Conservation (phyloP, 2,797 vertebrate genomes). For the Scleropages formosus region DNA sequence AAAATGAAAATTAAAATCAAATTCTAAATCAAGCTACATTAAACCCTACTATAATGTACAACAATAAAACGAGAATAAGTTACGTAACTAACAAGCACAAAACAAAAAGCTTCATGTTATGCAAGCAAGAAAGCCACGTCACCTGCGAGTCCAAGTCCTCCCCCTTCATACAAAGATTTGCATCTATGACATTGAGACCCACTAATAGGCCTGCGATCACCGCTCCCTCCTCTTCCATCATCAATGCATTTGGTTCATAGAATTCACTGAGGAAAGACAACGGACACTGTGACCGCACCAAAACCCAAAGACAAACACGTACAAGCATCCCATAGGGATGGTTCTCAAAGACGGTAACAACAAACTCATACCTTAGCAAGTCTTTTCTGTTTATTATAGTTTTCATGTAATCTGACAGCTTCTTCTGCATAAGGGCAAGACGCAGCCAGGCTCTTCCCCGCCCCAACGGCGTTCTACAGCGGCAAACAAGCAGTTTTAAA, state of each 20-base stretch:
- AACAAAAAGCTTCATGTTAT: not conserved
- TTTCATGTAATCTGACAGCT: conserved; percentile 98
- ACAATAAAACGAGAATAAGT: no score
- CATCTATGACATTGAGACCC: conserved; percentile 95
- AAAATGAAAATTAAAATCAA: no score
- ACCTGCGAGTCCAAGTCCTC: conserved; percentile 98
- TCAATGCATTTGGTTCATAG: conserved; percentile 91
- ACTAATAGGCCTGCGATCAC: conserved; percentile 95
- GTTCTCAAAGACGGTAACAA: not conserved
- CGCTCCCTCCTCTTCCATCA: conserved; percentile 99
- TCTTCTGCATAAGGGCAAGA: conserved; percentile 98
- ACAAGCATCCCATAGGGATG: not conserved
- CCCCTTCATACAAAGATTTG: conserved; percentile 99
- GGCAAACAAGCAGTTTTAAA: no score
- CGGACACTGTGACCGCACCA: not conserved
- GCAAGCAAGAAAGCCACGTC: not conserved
- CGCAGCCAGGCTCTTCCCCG: conserved; percentile 96
- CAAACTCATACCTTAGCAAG: conserved; percentile 81
- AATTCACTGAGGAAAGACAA: conserved; percentile 75
- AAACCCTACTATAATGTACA: no score
- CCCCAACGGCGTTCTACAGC: conserved; percentile 85
- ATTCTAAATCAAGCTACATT: no score
- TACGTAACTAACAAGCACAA: no score
- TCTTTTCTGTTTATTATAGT: conserved; percentile 98
- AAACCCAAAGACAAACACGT: no score